Evolutionary conservation across 1,140 invertebrate genomes (phyloP).

Genomic region (Sipha flava): DNA sequence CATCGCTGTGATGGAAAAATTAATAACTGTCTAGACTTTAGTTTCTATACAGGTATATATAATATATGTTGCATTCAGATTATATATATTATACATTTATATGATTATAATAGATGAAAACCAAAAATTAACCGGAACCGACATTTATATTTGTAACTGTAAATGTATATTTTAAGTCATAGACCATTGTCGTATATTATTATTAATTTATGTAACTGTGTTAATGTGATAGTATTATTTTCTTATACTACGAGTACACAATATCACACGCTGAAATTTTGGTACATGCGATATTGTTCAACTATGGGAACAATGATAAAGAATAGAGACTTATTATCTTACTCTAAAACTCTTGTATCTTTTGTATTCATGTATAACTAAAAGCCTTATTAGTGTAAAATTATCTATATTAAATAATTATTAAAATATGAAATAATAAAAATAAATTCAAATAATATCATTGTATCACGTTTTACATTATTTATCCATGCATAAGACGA

Average conservation of each 20-base stretch:
- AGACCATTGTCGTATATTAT: neutral
- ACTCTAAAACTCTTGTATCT: slow-evolving; percentile 1
- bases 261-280: neutral
- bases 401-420: neutral
- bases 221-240: slow-evolving; percentile 4
- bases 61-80: too few species aligned
- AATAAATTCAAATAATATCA: neutral
- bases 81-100: neutral
- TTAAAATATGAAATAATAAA: neutral
- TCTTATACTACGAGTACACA: slow-evolving; percentile 7
- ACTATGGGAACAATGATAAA: slow-evolving; percentile 24
- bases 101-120: neutral
- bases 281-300: neutral
- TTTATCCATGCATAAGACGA: too few species aligned
- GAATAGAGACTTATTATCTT: slow-evolving; percentile 16
- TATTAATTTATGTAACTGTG: neutral
- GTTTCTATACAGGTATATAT: too few species aligned
- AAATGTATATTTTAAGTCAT: neutral
- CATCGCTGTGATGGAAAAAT: neutral
- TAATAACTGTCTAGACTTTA: neutral
- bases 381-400: slow-evolving; percentile 14
- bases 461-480: neutral
- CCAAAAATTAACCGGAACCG: neutral
- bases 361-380: neutral
- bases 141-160: neutral